Evolutionary conservation across 2,888 invertebrate species (phyloP), one percentile per base, ranked within the genome.

Genomic region (Oligia fasciuncula): DNA sequence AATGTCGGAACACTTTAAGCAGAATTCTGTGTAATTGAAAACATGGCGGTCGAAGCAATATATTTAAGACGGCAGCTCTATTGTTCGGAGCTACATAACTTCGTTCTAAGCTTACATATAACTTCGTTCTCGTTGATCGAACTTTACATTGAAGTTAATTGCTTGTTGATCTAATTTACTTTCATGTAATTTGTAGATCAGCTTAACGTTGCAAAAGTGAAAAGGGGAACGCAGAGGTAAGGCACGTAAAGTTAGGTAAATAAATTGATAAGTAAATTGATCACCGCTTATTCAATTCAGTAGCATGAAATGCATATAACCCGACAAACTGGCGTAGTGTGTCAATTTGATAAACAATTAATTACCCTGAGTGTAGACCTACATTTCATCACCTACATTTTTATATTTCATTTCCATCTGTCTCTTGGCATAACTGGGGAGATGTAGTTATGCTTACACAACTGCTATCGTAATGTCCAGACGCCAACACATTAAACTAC

Each of bases 21-120:
- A 65, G 76, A 76, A 86, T 80, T 73, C 68, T 51, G 35, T 76
- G 81, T 87, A 85, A 87, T 87, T 76, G 77, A 87, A 82, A 81
- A 83, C 77, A 78, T 63, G 77, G 76, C 73, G 75, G 73, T 82
- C 54, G 66, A 70, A n/a, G 71, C 74, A 81, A 80, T 81, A 83
- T 79, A 87, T 85, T 81, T 72, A 65, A 76, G 79, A 77, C 35
- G 67, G 68, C 46, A 49, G 69, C 73, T 77, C 57, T 77, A 73
- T 81, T 80, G 81, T 71, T 76, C 17, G 49, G 46, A 35, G 43
- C 73, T 76, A 49, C 40, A 40, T 65, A 80, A 62, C 73, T 65
- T 60, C n/a, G 65, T 66, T 68, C 83, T 82, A 78, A 88, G 83
- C 78, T 85, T 54, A 51, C 66, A 49, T 65, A 80, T 62, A 80